Percentiles rank a stretch among this genome's conserved stretches.
These are phyloP conservation scores for Magallana angulata DNA, from an alignment of 1,140 invertebrate genomes.

Conservation along the genomic window DNA sequence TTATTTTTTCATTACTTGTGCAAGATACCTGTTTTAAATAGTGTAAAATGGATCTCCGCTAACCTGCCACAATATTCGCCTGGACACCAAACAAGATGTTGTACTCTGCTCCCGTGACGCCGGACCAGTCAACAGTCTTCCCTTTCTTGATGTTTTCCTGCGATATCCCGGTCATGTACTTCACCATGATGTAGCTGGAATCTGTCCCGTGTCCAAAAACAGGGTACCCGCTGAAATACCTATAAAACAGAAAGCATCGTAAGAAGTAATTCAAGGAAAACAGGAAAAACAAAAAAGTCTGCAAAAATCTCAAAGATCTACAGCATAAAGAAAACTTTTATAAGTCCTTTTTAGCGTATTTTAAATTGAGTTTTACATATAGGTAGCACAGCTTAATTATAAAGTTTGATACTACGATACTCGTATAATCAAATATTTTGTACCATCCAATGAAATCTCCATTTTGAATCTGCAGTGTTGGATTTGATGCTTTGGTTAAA, in stretches of 20 bases:
- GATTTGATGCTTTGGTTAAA: not conserved
- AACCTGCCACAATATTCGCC: not conserved
- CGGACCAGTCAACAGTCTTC: not conserved
- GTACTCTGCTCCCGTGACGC: not conserved
- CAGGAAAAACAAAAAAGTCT: too few species aligned
- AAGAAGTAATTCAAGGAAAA: too few species aligned
- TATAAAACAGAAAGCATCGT: not conserved
- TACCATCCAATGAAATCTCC: conserved; percentile 29
- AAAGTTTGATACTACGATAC: too few species aligned
- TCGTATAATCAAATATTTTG: too few species aligned
- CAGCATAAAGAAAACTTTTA: too few species aligned
- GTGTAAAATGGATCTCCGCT: too few species aligned
- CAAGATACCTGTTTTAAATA: too few species aligned
- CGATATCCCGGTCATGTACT: not conserved
- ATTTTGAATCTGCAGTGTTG: conserved; percentile 22
- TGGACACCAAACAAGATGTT: conserved; percentile 12
- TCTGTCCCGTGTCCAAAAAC: not conserved
- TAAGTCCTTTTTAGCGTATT: too few species aligned
- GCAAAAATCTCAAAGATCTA: too few species aligned
- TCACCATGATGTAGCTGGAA: conserved; percentile 5
- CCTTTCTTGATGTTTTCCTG: conserved; percentile 1
- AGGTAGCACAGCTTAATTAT: too few species aligned
- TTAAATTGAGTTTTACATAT: too few species aligned
- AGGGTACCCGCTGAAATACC: conserved; percentile 4
- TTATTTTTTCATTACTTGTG: too few species aligned